These are phyloP conservation scores for Anseranas semipalmata DNA, from an alignment of 2,113 vertebrate genomes.

Conservation along the genomic window DNA sequence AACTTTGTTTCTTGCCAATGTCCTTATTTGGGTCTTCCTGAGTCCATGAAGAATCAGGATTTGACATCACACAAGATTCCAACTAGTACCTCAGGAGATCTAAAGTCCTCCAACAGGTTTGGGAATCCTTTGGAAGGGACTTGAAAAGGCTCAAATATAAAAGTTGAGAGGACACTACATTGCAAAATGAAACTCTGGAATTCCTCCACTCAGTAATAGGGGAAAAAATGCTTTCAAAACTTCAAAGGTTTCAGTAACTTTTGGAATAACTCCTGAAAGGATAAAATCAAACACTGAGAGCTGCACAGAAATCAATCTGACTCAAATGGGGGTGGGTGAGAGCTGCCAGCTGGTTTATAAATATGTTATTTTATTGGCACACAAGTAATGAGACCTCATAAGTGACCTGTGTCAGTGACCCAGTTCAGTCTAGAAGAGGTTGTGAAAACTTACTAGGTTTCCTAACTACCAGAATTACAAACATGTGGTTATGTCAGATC, in stretches of 20 bases:
- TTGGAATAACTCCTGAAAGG: neutral
- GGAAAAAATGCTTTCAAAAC: neutral
- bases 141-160: neutral
- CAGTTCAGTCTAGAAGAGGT: neutral
- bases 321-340: neutral
- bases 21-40: neutral
- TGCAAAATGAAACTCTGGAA: neutral
- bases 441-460: neutral
- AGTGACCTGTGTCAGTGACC: neutral
- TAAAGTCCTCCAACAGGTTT: neutral
- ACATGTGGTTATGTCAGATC: neutral
- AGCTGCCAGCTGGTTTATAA: neutral
- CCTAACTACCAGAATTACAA: neutral
- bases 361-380: neutral
- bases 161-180: neutral
- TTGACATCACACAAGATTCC: neutral
- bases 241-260: neutral
- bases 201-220: neutral
- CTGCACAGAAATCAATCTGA: neutral
- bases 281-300: neutral
- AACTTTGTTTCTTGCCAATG: neutral
- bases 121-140: neutral
- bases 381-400: neutral
- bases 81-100: neutral
- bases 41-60: neutral